Evolutionary conservation across 2,113 vertebrate genomes (phyloP).

Genomic region (Myocastor coypus): DNA sequence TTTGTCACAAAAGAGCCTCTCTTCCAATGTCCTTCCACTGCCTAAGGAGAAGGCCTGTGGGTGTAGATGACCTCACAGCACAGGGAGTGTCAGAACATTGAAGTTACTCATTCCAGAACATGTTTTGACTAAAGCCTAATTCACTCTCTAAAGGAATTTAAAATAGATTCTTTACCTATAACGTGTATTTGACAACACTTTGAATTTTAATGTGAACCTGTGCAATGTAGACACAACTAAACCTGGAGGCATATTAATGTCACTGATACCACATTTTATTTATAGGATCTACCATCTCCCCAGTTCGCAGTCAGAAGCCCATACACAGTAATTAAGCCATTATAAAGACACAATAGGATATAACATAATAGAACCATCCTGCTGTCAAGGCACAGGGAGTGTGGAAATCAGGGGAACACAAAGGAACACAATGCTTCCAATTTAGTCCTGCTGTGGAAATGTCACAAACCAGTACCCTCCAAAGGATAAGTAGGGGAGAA

Average conservation of each 20-base stretch:
- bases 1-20: not conserved
- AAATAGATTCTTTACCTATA: slow-evolving; percentile 67
- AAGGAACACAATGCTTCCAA: slow-evolving; percentile 56
- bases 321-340: slow-evolving; percentile 77
- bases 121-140: slow-evolving; percentile 76
- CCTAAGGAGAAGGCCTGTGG: not conserved
- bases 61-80: not conserved
- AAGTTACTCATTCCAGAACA: slow-evolving; percentile 37
- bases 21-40: not conserved
- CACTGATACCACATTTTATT: slow-evolving; percentile 61
- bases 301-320: slow-evolving; percentile 66
- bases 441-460: slow-evolving; percentile 58
- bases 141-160: slow-evolving; percentile 55
- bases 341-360: slow-evolving; percentile 73
- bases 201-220: slow-evolving; percentile 63
- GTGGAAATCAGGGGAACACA: slow-evolving; percentile 46
- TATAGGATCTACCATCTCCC: slow-evolving; percentile 60
- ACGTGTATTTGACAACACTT: slow-evolving; percentile 74
- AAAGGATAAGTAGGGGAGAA: not conserved
- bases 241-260: slow-evolving; percentile 61
- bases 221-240: slow-evolving; percentile 52
- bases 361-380: slow-evolving; percentile 72
- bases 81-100: not conserved
- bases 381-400: slow-evolving; percentile 65
- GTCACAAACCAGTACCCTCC: slow-evolving; percentile 61